Evolutionary conservation across 2,888 invertebrate species (phyloP), one percentile per base, ranked within the genome.

Genomic region (Yponomeuta evonymella): DNA sequence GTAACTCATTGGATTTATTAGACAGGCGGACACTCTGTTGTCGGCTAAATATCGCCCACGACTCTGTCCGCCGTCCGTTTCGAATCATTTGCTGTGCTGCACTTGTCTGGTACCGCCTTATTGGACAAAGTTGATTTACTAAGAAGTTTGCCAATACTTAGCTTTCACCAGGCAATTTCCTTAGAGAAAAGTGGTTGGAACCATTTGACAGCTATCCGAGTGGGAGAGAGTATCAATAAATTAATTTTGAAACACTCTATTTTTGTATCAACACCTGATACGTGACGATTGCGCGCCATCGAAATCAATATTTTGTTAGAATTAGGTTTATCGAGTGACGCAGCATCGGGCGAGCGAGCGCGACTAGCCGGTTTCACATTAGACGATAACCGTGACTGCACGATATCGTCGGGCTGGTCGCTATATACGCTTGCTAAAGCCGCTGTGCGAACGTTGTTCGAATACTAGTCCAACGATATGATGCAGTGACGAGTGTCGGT

Each of bases 1-100:
- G 51, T 58, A 58, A 58, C 51, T 58, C 51, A 58, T 12, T 58
- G 51, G 51, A 58, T 58, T 58, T 58, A 58, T 58, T 58, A 58
- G 51, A 58, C 51, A 3, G 51, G 15, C 51, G 15, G 51, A 58
- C 51, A 58, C 15, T 15, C 51, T 58, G 51, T 58, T 58, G 51
- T 58, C 51, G 51, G 15, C 51, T 58, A 58, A 58, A 12, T 58
- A 58, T 15, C 51, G 51, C 51, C 51, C 51, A 58, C 51, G 51
- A 58, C 51, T 58, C 51, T 1, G 51, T 58, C 51, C 15, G 51
- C 51, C 15, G 51, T 12, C 51, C 51, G 51, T 15, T 15, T 58
- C 51, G 51, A 12, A 15, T 15, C 51, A 58, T 58, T 58, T 15
- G 51, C 51, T 58, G 51, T 15, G 15, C 15, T 15, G 51, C 51